phyloP scores from a whole-genome alignment of 2,113 vertebrate species.

The Chlorodrepanis virens region DNA sequence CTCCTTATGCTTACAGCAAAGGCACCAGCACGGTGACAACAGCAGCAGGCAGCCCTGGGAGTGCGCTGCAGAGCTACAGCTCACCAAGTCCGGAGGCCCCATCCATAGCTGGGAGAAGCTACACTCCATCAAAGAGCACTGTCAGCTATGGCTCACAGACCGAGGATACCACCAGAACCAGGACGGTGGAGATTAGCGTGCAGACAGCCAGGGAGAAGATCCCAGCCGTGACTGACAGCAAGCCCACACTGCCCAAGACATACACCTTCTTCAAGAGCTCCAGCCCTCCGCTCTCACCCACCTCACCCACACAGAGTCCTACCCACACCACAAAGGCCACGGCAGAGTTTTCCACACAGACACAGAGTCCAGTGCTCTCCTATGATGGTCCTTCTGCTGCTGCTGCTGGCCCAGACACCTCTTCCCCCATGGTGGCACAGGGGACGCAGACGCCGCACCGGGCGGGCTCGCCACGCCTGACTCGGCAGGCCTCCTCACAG shows the following conservation, averaged over 20 bases:
- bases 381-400: conserved; percentile 44
- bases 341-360: conserved; percentile 91
- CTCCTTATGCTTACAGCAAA: conserved; percentile 61
- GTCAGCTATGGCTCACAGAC: conserved; percentile 71
- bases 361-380: conserved; percentile 75
- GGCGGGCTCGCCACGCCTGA: conserved; percentile 76
- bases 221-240: conserved; percentile 54
- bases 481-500: conserved; percentile 88
- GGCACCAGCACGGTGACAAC: conserved; percentile 64
- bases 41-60: background rate
- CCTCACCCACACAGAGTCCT: conserved; percentile 88
- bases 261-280: conserved; percentile 85
- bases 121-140: conserved; percentile 53
- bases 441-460: conserved; percentile 83
- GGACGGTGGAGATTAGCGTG: conserved; percentile 12
- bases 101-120: conserved; percentile 61
- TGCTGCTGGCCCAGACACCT: conserved; percentile 30
- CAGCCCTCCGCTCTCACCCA: conserved; percentile 87
- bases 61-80: conserved; percentile 20
- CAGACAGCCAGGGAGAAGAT: conserved; percentile 73
- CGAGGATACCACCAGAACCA: conserved; percentile 61
- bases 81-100: conserved; percentile 29
- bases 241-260: conserved; percentile 76
- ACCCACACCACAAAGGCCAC: conserved; percentile 73
- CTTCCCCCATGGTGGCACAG: conserved; percentile 79